phyloP scores from a whole-genome alignment of 2,888 invertebrate species.

The Polietes domitor region DNA sequence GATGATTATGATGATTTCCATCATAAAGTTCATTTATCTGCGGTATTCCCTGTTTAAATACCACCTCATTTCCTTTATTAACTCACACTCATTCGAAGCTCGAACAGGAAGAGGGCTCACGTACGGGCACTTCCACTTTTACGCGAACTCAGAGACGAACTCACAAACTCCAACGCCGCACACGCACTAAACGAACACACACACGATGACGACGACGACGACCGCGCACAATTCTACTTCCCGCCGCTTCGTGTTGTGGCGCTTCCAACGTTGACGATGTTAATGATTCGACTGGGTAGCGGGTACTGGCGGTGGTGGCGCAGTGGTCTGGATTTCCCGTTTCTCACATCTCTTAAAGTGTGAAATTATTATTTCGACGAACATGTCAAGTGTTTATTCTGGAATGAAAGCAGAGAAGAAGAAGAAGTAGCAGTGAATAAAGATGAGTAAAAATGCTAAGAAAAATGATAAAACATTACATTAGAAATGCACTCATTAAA shows the following conservation, averaged over 20 bases:
- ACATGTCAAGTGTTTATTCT: constrained; percentile 57
- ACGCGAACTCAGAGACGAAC: background rate
- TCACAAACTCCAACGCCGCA: background rate
- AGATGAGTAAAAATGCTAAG: constrained; percentile 20
- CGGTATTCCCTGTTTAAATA: constrained; percentile 47
- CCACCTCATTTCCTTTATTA: constrained; percentile 63
- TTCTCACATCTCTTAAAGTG: constrained; percentile 51
- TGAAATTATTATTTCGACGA: constrained; percentile 55
- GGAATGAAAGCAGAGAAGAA: constrained; percentile 51
- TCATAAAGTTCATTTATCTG: constrained; percentile 56
- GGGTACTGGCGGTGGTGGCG: constrained; percentile 7
- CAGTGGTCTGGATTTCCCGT: constrained; percentile 47
- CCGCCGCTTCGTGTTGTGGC: too few species aligned
- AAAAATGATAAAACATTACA: constrained; percentile 58
- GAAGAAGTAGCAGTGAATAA: too few species aligned
- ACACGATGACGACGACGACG: background rate
- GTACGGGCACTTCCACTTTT: background rate
- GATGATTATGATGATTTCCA: constrained; percentile 46
- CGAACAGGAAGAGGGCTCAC: constrained; percentile 6
- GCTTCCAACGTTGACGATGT: too few species aligned
- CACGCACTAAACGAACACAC: background rate
- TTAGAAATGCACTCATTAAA: constrained; percentile 58
- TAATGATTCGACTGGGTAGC: background rate
- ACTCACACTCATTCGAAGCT: constrained; percentile 26
- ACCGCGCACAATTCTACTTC: background rate